phyloP scores from a whole-genome alignment of 2,797 vertebrate species.

The Fundulus diaphanus region DNA sequence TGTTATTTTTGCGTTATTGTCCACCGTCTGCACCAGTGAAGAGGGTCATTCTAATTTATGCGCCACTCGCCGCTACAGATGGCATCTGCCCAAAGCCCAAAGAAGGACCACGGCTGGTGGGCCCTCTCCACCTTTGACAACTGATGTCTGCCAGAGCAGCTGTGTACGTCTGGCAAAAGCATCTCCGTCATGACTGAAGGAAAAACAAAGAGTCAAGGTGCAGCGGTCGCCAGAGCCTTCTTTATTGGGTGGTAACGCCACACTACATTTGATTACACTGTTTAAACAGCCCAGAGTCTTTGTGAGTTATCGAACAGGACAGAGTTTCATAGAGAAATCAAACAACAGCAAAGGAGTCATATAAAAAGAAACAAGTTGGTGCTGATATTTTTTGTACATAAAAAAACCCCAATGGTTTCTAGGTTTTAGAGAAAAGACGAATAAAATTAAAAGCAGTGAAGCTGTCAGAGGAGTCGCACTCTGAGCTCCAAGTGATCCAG shows the following conservation, averaged over 20 bases:
- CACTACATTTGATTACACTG: conserved; percentile 5
- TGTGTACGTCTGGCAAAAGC: conserved; percentile 28
- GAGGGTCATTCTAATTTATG: conserved; percentile 29
- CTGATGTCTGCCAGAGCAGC: conserved; percentile 46
- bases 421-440: background rate
- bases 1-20: conserved; percentile 3
- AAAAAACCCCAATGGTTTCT: conserved; percentile 7
- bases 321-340: conserved; percentile 19
- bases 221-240: conserved; percentile 21
- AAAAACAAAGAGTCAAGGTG: conserved; percentile 1
- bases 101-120: conserved; percentile 30
- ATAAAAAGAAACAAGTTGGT: conserved; percentile 2
- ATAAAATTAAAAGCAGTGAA: conserved; percentile 16
- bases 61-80: conserved; percentile 35
- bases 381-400: conserved; percentile 37
- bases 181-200: conserved; percentile 16
- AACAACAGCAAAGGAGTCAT: conserved; percentile 13
- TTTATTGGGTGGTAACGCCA: conserved; percentile 55
- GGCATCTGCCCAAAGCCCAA: conserved; percentile 31
- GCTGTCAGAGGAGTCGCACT: background rate
- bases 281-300: conserved; percentile 11
- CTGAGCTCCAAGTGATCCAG: conserved; percentile 12
- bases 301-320: background rate
- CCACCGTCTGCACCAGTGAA: conserved; percentile 12
- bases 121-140: conserved; percentile 36